These are phyloP conservation scores for Drosophila anceps DNA, from an alignment of 2,888 invertebrate species.

Conservation along the genomic window DNA sequence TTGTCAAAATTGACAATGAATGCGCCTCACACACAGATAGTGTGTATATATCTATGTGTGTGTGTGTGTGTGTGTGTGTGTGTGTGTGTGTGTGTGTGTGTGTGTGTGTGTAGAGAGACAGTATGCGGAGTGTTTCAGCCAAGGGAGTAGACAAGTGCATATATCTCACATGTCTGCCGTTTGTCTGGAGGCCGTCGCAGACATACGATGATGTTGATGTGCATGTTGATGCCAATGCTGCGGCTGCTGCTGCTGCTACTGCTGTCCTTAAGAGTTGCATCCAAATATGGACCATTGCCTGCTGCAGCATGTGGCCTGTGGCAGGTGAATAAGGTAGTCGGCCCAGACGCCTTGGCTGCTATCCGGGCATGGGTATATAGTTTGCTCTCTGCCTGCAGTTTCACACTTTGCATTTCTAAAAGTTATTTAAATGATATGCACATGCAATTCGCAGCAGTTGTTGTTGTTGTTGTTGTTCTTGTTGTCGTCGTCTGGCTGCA, in stretches of 20 bases:
- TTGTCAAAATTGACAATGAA: constrained; percentile 84
- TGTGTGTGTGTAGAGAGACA: background rate
- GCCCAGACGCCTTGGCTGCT: constrained; percentile 62
- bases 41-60: background rate
- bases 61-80: background rate
- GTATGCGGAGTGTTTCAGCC: constrained; percentile 28
- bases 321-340: constrained; percentile 73
- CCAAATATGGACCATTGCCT: constrained; percentile 82
- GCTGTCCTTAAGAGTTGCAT: constrained; percentile 77
- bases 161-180: constrained; percentile 81
- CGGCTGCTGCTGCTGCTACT: constrained; percentile 48
- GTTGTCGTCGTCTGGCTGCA: constrained; percentile 54
- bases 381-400: constrained; percentile 63
- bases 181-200: constrained; percentile 81
- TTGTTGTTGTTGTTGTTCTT: constrained; percentile 15
- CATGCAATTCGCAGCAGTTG: constrained; percentile 50
- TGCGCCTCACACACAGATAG: constrained; percentile 48
- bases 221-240: constrained; percentile 51
- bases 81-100: background rate
- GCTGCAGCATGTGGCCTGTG: constrained; percentile 43
- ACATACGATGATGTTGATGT: constrained; percentile 59
- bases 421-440: constrained; percentile 82
- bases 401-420: constrained; percentile 71
- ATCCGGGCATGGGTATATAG: constrained; percentile 44
- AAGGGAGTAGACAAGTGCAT: constrained; percentile 77